Conservation (phyloP, 1,140 invertebrate genomes). For the Heliothis virescens region DNA sequence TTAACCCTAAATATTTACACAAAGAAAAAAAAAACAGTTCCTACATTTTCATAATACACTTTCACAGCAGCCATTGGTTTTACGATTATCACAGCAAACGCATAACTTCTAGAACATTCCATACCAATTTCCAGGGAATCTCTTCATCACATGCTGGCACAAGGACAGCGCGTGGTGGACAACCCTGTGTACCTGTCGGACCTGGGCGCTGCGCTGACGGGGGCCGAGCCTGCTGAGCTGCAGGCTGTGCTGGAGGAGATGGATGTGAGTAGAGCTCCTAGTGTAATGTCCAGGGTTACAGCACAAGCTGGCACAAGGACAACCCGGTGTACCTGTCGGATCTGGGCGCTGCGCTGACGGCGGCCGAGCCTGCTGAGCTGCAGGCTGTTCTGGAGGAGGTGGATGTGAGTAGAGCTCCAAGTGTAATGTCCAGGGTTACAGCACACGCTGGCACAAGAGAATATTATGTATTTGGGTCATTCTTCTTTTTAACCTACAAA, state of each 20-base stretch:
- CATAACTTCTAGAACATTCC: too few relatives aligned
- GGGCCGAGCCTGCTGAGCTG: slow-evolving; percentile 96
- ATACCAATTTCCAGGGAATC: slow-evolving; percentile 88
- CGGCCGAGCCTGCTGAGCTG: slow-evolving; percentile 96
- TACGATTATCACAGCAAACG: too few relatives aligned
- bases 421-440: neutral
- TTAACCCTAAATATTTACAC: too few relatives aligned
- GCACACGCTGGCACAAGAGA: slow-evolving; percentile 92
- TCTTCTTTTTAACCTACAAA: too few relatives aligned
- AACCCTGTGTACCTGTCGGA: slow-evolving; percentile 99
- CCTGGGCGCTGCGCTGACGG: slow-evolving; percentile 97
- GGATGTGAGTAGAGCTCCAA: slow-evolving; percentile 89
- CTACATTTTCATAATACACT: too few relatives aligned
- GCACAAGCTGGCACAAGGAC: slow-evolving; percentile 93
- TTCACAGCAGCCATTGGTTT: too few relatives aligned
- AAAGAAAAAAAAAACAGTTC: too few relatives aligned
- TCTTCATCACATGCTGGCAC: slow-evolving; percentile 97
- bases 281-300: neutral
- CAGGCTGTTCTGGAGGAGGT: slow-evolving; percentile 98
- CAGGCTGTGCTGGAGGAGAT: slow-evolving; percentile 98
- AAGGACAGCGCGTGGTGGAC: slow-evolving; percentile 97
- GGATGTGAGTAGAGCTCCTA: slow-evolving; percentile 89
- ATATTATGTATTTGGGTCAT: too few relatives aligned
- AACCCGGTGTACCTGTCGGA: slow-evolving; percentile 99
- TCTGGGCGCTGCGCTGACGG: slow-evolving; percentile 97